Evolutionary conservation across 2,888 invertebrate genomes (phyloP), one percentile per base, ranked within the genome.

Genomic region (Eurytoma adleriae): DNA sequence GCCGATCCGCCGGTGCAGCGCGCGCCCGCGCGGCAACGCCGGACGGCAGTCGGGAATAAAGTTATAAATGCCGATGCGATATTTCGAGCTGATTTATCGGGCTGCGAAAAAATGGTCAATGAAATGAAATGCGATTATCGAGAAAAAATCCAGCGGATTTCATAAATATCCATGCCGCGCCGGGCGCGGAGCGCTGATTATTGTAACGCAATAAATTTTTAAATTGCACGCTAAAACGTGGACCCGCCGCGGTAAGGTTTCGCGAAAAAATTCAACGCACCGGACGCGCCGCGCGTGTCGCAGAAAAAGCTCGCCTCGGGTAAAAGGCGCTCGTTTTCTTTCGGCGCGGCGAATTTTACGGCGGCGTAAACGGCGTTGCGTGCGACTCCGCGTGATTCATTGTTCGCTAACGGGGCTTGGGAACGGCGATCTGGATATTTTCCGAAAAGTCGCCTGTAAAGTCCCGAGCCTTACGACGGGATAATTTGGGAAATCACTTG

Each of bases 401-500:
- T 27, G 69, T 30, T 18, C 56, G 13, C 54, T 16, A n/a, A 54
- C 52, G 54, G 30, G 57, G 69, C 30, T 40, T 69, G 57, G 30
- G 14, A 27, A 7, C 16, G 12, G 18, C 50, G 30, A 69, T 61
- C 30, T 69, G 40, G 52, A 62, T 40, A 40, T 62, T 76, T 62
- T 61, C 27, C 48, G 30, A 30, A 69, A 76, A 69, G 40, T 24
- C 50, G 24, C 27, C 5, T 16, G 40, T 40, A 40, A 40, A 40
- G 40, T 40, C 24, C 1, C 24, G 18, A 12, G n/a, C 14, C 7
- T 40, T 40, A 40, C n/a, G 13, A 16, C 3, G 16, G 14, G 24
- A 68, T 30, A 54, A 69, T 78, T 71, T 52, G 54, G 52, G 30
- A 74, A 72, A 78, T 72, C 66, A 59, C 24, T 67, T 70, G 56